Evolutionary conservation across 2,113 vertebrate species (phyloP), one percentile per base, ranked within the genome.

Genomic region (Pelecanoides urinatrix): DNA sequence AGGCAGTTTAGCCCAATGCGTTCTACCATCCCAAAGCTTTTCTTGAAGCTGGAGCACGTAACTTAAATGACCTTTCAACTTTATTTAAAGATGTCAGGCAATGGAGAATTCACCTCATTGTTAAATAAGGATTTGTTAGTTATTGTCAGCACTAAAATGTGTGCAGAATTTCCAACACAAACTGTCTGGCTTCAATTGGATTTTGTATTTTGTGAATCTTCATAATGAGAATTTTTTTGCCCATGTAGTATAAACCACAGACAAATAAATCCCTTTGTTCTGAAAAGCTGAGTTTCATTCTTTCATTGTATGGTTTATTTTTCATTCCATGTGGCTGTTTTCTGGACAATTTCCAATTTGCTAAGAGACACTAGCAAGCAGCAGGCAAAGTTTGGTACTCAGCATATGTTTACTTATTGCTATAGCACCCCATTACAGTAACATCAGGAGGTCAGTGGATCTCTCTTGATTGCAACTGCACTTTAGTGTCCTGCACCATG

Each of bases 211-310:
- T 61, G 7, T 72, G 22, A 10, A 4, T 62, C 55, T 71, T 77
- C 22, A 25, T 30, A 6, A 38, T 4, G 3, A 81, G 50, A 38
- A 50, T 0, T 8, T 22, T 91, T 83, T 88, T 77, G 11, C 30
- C 44, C 0, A 0, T 34, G 3, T 30, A 6, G 20, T 27, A 62
- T 52, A 88, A 90, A 86, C 11, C 36, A 62, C 3, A 5, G 30
- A 70, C 23, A 74, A 40, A 63, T 42, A 61, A 73, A 45, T 42
- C 20, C 5, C 23, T 71, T 82, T 72, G 10, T 45, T 77, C 79
- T 73, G 55, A 80, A 86, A 52, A 58, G 27, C 34, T 49, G 59
- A 50, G 25, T 44, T 91, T 65, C 4, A 6, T 26, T 76, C 34
- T 80, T 70, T 59, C 38, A 52, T 13, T 71, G 5, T 29, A 62